Evolutionary conservation across 2,113 vertebrate genomes (phyloP), one percentile per base, ranked within the genome.

Genomic region (Progne subis): DNA sequence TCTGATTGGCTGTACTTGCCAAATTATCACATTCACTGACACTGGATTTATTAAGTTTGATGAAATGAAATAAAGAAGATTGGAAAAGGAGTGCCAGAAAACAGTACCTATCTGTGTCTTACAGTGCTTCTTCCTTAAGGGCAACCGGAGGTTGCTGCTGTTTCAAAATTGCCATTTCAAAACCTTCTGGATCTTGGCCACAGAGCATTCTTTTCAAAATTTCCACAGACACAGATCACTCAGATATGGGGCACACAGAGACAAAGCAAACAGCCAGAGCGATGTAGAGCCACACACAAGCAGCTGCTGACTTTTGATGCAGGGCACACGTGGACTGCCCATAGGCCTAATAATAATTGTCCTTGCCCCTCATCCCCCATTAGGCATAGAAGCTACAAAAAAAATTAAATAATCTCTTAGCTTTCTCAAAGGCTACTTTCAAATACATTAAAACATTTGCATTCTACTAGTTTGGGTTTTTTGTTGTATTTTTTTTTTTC

Each of bases 151-250:
- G 43, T 52, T 90, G 75, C 52, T 77, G 11, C 32, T 29, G 71
- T 93, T 95, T 86, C 92, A 92, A 92, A 95, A 92, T 7, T 88
- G 60, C 64, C 71, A 18, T 96, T 96, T 95, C 93, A 94, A 93
- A 92, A 93, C 60, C 44, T 63, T 52, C 85, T 95, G 94, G 93
- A 95, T 86, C 88, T 74, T 44, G 28, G 82, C 92, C 95, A 95
- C 41, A 78, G 82, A 96, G 67, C 93, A 93, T 94, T 94, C 92
- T 88, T 95, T 94, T 80, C 92, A 88, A 92, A 95, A 93, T 75
- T 96, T 60, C 71, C 79, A 91, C 28, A 92, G 67, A 90, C 78
- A 77, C 74, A 92, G 82, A 96, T 94, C 52, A 56, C 7, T 77
- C 59, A 70, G 68, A 92, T 86, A 88, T 5, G 24, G 76, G 88